Evolutionary conservation across 1,140 invertebrate genomes (phyloP).

Genomic region (Micrasema longulum): DNA sequence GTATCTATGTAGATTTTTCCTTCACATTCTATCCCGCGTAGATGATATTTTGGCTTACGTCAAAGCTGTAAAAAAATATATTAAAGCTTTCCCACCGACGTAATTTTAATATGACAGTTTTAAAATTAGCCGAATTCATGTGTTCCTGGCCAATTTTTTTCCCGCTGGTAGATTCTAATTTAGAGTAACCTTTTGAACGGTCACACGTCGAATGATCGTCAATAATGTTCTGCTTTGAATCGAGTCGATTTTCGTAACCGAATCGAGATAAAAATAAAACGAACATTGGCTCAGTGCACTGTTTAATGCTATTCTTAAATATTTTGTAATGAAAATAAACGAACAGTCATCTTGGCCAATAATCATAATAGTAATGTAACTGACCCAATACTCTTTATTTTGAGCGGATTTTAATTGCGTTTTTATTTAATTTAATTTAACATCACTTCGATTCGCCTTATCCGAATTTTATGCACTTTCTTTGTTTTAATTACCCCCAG

Average conservation of each 20-base stretch:
- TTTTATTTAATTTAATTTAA: too few species aligned
- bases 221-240: constrained; percentile 16
- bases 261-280: constrained; percentile 21
- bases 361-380: neutral
- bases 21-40: neutral
- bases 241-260: neutral
- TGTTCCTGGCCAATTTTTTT: constrained; percentile 21
- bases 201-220: constrained; percentile 25
- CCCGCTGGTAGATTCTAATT: constrained; percentile 8
- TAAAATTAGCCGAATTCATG: constrained; percentile 31
- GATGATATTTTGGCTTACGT: neutral
- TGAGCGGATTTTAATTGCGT: too few species aligned
- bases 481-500: too few species aligned
- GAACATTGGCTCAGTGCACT: neutral
- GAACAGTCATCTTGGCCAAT: constrained; percentile 13
- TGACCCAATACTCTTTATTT: too few species aligned
- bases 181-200: constrained; percentile 13
- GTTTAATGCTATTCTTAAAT: constrained; percentile 12
- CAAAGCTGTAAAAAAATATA: constrained; percentile 9
- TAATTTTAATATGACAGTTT: constrained; percentile 25
- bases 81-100: constrained; percentile 8
- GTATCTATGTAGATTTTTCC: too few species aligned
- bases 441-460: too few species aligned
- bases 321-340: constrained; percentile 26
- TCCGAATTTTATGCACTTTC: too few species aligned